phyloP scores from a whole-genome alignment of 2,888 invertebrate genomes.

The Scaptomyza parva region DNA sequence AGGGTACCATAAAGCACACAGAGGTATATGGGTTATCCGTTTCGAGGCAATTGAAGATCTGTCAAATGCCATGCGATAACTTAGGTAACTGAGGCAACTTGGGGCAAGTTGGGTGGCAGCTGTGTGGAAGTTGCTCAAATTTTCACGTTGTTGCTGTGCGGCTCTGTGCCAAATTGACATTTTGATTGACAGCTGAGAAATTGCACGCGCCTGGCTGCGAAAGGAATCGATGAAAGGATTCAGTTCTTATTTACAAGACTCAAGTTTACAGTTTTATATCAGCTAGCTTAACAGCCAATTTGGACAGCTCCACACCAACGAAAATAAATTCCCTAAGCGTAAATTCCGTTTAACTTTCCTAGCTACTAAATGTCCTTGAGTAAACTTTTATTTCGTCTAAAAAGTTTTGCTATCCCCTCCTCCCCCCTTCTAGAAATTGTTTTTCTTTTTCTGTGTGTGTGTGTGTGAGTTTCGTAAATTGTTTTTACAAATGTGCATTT shows the following conservation, averaged over 20 bases:
- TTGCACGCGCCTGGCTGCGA: constrained; percentile 42
- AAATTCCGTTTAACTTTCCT: constrained; percentile 26
- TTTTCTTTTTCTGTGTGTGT: constrained; percentile 38
- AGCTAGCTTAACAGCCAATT: constrained; percentile 12
- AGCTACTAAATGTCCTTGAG: constrained; percentile 51
- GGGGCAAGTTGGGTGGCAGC: constrained; percentile 50
- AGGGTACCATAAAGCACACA: no score
- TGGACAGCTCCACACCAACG: constrained; percentile 20
- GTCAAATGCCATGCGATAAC: constrained; percentile 66
- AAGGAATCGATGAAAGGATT: constrained; percentile 19
- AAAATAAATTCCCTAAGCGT: constrained; percentile 20
- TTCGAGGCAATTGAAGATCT: constrained; percentile 56
- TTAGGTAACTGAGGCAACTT: no score
- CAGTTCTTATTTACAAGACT: constrained; percentile 19
- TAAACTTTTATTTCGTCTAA: constrained; percentile 21
- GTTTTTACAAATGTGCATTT: constrained; percentile 65
- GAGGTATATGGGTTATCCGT: constrained; percentile 4
- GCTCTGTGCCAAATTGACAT: constrained; percentile 71
- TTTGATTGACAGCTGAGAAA: constrained; percentile 82
- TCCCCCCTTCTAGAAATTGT: constrained; percentile 53
- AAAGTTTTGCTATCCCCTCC: constrained; percentile 31
- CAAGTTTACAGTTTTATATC: constrained; percentile 7
- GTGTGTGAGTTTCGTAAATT: constrained; percentile 40
- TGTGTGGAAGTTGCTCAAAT: constrained; percentile 44
- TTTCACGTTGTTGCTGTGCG: constrained; percentile 21